Conservation (phyloP, 2,888 invertebrate genomes). For the Eudasyphora cyanicolor region DNA sequence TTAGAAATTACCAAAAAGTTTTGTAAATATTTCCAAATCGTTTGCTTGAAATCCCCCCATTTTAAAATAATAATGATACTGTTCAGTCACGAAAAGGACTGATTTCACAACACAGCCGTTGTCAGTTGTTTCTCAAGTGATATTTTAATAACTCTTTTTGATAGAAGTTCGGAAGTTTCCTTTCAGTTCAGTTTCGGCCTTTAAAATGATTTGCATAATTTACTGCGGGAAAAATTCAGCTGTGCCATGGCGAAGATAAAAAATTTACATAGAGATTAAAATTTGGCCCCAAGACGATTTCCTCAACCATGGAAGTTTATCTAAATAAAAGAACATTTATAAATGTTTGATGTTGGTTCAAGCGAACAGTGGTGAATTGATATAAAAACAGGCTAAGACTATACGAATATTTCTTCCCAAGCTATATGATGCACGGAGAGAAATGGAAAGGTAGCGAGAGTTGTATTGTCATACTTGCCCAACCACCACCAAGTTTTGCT, state of each 20-base stretch:
- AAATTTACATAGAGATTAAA: conserved; percentile 65
- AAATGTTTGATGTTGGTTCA: neutral
- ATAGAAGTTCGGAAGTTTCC: neutral
- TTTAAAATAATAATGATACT: neutral
- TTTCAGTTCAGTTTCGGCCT: neutral
- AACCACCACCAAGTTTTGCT: neutral
- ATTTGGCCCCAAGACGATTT: conserved; percentile 44
- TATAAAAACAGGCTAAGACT: neutral
- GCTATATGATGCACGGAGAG: no score
- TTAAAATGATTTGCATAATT: conserved; percentile 62
- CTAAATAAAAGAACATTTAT: conserved; percentile 3
- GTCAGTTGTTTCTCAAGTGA: conserved; percentile 26
- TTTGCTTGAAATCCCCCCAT: neutral
- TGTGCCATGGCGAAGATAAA: conserved; percentile 46
- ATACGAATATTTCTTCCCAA: no score
- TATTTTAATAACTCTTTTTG: conserved; percentile 51
- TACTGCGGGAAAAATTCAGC: conserved; percentile 39
- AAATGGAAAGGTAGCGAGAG: neutral
- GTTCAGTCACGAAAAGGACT: no score
- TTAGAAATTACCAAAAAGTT: no score
- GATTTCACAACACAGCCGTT: no score
- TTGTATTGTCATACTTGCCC: no score
- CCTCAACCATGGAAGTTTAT: conserved; percentile 27
- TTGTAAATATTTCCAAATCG: neutral
- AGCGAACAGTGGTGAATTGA: neutral